Base-by-base conservation (phyloP, 1,140 invertebrate species). In the Yoshiicerus persimilis region DNA sequence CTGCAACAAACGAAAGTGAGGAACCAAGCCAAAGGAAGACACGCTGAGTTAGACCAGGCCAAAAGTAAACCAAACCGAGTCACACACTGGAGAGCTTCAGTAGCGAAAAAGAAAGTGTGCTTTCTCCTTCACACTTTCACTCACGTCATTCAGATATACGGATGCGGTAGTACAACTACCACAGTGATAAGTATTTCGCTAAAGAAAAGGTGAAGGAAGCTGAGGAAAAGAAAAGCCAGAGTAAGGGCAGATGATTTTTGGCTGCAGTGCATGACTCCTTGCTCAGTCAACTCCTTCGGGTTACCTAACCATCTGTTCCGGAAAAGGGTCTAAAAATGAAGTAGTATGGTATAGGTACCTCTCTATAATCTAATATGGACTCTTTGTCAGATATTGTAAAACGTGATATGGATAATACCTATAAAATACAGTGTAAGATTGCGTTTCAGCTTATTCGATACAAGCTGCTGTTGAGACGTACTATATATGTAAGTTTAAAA, bases 271-370 rank as follows among this genome's bases (percentile, higher is more conserved):
- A 80, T 80, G 30, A 80, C 75, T 36, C 38, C 32, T 80, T 80
- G 32, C 75, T 80, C 75, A 80, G 75, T 36, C 34, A 80, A 80
- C 75, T 80, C 32, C 75, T 80, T 80, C n/a, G 30, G 75, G 75
- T 80, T 80, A 34, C 75, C 75, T 16, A 36, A 23, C 75, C 75
- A 80, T 80, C 75, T 80, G 75, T 80, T 80, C 75, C 75, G 75
- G 75, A 80, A 80, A 38, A 16, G 32, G n/a, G 75, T 13, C 32
- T 32, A 80, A 36, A 80, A 16, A 38, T 80, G 75, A 34, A 80
- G 30, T 25, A 70, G 27, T 25, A 66, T 66, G 25, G 64, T 70
- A 47, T 16, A 47, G 41, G 2, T 47, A 47, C n/a, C n/a, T n/a
- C n/a, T n/a, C n/a, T n/a, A n/a, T n/a, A n/a, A n/a, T n/a, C n/a